phyloP scores from a whole-genome alignment of 1,140 invertebrate genomes.

The Drosophila dunni region DNA sequence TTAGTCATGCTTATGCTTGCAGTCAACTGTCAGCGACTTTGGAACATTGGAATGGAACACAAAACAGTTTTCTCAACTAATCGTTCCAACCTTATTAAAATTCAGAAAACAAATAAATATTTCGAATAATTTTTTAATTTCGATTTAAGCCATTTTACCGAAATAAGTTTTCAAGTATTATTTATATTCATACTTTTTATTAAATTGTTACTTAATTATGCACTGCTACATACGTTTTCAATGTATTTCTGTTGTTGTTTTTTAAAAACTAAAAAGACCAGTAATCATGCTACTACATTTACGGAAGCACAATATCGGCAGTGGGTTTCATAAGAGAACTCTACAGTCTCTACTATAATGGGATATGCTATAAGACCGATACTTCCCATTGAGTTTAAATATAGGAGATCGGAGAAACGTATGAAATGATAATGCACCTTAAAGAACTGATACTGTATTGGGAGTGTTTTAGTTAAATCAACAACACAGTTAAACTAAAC shows the following conservation, averaged over 20 bases:
- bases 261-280: conserved; percentile 23
- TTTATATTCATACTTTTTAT: conserved; percentile 18
- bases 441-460: conserved; percentile 2
- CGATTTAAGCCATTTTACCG: neutral
- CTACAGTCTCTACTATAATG: conserved; percentile 7
- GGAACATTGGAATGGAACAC: conserved; percentile 12
- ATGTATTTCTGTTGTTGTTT: neutral
- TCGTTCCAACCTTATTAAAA: too few relatives aligned
- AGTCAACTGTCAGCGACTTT: neutral
- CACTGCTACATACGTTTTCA: conserved; percentile 14
- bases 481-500: conserved; percentile 17
- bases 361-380: conserved; percentile 16
- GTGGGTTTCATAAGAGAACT: conserved; percentile 13
- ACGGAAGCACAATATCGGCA: conserved; percentile 32
- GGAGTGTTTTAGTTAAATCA: conserved; percentile 15
- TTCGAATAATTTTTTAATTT: neutral
- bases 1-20: neutral
- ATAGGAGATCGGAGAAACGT: neutral
- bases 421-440: conserved; percentile 13
- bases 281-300: conserved; percentile 17
- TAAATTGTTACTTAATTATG: conserved; percentile 14
- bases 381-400: conserved; percentile 18
- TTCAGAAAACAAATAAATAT: too few relatives aligned
- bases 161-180: conserved; percentile 7
- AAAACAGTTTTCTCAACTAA: neutral